Conservation (phyloP, 2,797 vertebrate species). For the Malacoraja senta region DNA sequence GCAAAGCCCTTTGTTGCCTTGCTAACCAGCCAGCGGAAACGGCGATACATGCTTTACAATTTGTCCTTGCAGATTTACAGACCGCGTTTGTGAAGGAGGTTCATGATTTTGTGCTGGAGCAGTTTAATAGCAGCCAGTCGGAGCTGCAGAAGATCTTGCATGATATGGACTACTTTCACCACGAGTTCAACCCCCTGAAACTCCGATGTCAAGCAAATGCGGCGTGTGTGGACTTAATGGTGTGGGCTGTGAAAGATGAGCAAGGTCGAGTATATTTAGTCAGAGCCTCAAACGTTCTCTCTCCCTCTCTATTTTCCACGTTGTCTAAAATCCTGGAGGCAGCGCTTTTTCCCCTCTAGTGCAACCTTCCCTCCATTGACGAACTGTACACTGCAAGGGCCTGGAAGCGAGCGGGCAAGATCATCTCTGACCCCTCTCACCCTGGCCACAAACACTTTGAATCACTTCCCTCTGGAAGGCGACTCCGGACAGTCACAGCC, state of each 20-base stretch:
- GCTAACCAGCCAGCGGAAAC: neutral
- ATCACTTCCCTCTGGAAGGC: no score
- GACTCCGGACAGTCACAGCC: no score
- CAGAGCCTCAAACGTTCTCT: neutral
- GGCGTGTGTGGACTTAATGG: conserved; percentile 96
- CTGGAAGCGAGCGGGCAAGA: no score
- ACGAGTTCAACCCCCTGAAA: conserved; percentile 82
- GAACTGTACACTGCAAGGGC: no score
- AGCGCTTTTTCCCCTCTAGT: no score
- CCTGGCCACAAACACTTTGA: no score
- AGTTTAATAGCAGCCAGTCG: conserved; percentile 89
- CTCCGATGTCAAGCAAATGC: conserved; percentile 93
- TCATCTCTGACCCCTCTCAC: no score
- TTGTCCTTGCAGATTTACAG: conserved; percentile 71
- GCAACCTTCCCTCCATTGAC: no score
- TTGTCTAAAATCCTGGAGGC: neutral
- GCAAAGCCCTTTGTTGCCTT: no score
- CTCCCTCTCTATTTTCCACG: neutral
- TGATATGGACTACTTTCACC: conserved; percentile 81
- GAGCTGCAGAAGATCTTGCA: conserved; percentile 94
- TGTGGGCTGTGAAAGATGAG: conserved; percentile 95
- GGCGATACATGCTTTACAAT: no score
- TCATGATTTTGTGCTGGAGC: conserved; percentile 94
- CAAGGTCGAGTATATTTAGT: conserved; percentile 67
- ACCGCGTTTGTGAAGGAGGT: conserved; percentile 87